Conservation (phyloP, 2,797 vertebrate genomes). For the Scolopax bukidnonensis region DNA sequence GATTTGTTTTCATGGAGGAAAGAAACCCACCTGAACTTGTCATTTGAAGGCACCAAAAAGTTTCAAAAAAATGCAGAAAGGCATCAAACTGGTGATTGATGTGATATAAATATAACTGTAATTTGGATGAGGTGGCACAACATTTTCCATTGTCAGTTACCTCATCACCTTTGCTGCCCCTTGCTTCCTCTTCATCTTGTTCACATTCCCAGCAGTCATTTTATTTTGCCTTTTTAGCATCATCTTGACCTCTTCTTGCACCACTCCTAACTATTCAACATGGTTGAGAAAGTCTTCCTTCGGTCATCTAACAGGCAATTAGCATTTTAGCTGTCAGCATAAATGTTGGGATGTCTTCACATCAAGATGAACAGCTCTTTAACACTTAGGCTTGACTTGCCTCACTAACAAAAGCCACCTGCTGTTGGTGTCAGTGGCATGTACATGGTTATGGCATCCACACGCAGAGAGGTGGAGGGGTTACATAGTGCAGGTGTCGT, state of each 20-base stretch:
- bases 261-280: not conserved
- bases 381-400: not conserved
- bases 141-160: not conserved
- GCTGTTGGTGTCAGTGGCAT: fast-evolving
- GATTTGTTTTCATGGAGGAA: not conserved
- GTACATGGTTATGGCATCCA: fast-evolving
- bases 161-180: not conserved
- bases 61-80: not conserved
- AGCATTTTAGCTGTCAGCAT: not conserved
- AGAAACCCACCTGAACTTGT: fast-evolving
- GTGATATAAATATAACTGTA: not conserved
- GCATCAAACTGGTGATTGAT: not conserved
- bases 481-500: not conserved
- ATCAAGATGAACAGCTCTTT: not conserved
- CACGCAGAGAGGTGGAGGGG: fast-evolving
- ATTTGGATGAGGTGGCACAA: not conserved
- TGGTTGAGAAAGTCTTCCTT: not conserved
- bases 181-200: not conserved
- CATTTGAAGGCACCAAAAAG: not conserved
- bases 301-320: not conserved
- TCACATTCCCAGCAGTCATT: not conserved
- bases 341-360: not conserved
- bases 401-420: not conserved
- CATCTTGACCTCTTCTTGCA: not conserved
- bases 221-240: not conserved